Percentiles rank a stretch among this genome's conserved stretches.
Evolutionary conservation across 2,888 invertebrate genomes (phyloP).

Genomic region (Ellobium chinense): DNA sequence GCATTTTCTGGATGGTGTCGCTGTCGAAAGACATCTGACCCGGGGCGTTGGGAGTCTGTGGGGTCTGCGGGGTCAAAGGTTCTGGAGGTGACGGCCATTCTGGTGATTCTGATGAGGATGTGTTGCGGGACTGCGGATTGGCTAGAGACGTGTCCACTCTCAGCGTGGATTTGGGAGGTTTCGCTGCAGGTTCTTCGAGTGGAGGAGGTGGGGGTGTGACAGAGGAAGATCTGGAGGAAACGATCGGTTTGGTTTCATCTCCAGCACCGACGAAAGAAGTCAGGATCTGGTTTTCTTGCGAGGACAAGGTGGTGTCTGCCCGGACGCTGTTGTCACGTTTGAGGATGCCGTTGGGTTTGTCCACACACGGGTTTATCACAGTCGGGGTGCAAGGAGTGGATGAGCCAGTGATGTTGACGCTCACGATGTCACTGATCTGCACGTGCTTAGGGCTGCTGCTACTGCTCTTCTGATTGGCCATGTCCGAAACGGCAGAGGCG

Average conservation of each 20-base stretch:
- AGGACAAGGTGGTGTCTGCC: background rate
- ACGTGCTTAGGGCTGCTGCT: constrained; percentile 50
- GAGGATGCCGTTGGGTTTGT: constrained; percentile 51
- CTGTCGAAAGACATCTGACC: constrained; percentile 84
- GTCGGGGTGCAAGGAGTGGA: constrained; percentile 38
- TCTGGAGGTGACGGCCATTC: constrained; percentile 77
- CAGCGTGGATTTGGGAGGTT: constrained; percentile 43
- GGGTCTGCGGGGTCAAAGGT: constrained; percentile 73
- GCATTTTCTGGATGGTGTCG: constrained; percentile 93
- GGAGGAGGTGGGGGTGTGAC: constrained; percentile 17
- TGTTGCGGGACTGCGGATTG: constrained; percentile 46
- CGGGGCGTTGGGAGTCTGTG: constrained; percentile 68
- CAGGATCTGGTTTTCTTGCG: constrained; percentile 32
- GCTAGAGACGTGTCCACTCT: constrained; percentile 48
- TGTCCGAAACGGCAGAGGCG: constrained; percentile 56
- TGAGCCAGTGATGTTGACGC: constrained; percentile 38
- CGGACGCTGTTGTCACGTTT: constrained; percentile 46
- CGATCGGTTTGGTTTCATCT: background rate
- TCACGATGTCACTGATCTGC: constrained; percentile 50
- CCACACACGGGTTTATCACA: constrained; percentile 34
- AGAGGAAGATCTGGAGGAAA: background rate
- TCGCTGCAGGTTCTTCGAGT: background rate
- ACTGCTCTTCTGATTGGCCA: constrained; percentile 49
- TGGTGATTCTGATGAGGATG: constrained; percentile 79
- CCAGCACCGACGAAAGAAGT: constrained; percentile 19